Percentiles rank a stretch among this genome's conserved stretches.
These are phyloP conservation scores for Drosophila paranaensis DNA, from an alignment of 2,888 invertebrate genomes.

Conservation along the genomic window DNA sequence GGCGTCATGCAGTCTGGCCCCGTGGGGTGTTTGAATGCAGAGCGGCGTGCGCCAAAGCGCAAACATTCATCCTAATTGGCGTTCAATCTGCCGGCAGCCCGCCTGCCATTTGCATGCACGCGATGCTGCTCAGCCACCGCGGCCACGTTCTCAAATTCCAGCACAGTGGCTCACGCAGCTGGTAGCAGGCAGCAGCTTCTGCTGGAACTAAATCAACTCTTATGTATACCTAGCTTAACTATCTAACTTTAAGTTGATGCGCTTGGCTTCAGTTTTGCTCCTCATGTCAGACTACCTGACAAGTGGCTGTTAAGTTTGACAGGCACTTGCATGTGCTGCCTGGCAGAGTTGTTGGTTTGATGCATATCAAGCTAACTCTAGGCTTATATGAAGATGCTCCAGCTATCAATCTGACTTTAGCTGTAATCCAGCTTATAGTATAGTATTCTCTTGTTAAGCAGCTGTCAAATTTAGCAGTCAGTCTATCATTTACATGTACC, in stretches of 20 bases:
- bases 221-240: background rate
- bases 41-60: conserved; percentile 68
- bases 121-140: conserved; percentile 40
- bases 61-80: conserved; percentile 85
- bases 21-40: conserved; percentile 46
- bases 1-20: conserved; percentile 79
- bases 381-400: no score
- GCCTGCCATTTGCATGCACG: conserved; percentile 76
- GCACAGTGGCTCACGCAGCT: conserved; percentile 41
- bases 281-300: no score
- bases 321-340: no score
- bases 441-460: no score
- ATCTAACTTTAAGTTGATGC: background rate
- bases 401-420: no score
- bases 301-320: no score
- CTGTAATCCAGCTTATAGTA: no score
- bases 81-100: conserved; percentile 80
- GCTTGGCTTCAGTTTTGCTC: no score
- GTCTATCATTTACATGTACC: no score
- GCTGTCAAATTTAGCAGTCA: no score
- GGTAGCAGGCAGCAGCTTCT: background rate
- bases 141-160: conserved; percentile 58
- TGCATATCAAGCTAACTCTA: no score
- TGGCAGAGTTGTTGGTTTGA: no score
- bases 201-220: background rate